Evolutionary conservation across 1,140 invertebrate species (phyloP).

Genomic region (Cherax quadricarinatus): DNA sequence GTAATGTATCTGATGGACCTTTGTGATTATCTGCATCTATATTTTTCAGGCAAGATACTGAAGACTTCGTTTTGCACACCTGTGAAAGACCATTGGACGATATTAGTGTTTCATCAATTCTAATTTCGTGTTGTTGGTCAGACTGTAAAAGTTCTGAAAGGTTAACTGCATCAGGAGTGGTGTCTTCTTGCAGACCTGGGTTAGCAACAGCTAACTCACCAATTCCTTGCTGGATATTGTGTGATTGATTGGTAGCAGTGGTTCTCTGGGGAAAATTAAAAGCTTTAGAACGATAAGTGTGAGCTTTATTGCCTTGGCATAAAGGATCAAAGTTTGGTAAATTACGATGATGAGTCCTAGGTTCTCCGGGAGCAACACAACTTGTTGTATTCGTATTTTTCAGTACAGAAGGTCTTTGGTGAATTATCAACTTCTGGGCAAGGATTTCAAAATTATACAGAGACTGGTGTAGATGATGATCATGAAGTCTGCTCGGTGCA

Average conservation of each 20-base stretch:
- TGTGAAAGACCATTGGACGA: too few species aligned
- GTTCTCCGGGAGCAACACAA: neutral
- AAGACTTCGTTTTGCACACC: too few species aligned
- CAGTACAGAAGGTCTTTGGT: neutral
- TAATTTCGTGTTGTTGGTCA: neutral
- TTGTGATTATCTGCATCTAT: too few species aligned
- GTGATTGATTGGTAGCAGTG: neutral
- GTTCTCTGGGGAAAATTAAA: neutral
- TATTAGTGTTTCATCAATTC: too few species aligned
- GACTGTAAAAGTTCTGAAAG: neutral
- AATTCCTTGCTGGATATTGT: neutral
- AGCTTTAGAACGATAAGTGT: neutral
- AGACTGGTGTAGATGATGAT: neutral
- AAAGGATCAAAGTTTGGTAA: neutral
- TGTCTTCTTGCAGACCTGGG: neutral
- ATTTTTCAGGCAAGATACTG: too few species aligned
- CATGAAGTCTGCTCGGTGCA: neutral
- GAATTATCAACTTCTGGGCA: neutral
- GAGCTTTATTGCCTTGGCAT: neutral
- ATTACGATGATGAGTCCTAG: neutral
- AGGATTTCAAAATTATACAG: constrained; percentile 8
- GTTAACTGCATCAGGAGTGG: neutral
- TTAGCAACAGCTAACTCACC: neutral
- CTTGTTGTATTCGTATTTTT: neutral
- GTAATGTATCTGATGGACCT: too few species aligned